Base-by-base conservation (phyloP, 2,888 invertebrate genomes). In the Nomada ruficornis region DNA sequence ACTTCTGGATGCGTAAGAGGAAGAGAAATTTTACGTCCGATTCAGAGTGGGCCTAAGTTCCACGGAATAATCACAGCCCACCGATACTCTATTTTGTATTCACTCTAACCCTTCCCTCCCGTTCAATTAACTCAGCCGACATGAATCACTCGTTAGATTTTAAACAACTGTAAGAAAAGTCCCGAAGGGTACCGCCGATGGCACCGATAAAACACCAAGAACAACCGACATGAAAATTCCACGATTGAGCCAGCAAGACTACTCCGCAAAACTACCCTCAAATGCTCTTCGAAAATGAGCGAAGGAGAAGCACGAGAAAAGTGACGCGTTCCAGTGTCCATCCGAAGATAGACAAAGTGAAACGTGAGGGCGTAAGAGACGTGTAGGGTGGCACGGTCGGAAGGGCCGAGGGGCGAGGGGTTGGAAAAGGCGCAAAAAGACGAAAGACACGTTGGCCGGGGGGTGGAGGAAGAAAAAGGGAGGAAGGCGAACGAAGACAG, bases 381-480 rank as follows among this genome's bases (percentile, higher is more conserved):
- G 54, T 18, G 50, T 18, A n/a, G 20, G 54, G 54, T 18, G 54
- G 54, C n/a, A 26, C 7, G 72, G 63, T 44, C n/a, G 36, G 23
- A 47, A 54, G 47, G 47, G 47, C 47, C 47, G 59, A n/a, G 50
- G 26, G 18, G 13, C 10, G 67, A 20, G 18, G 67, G 29, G 29
- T 68, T 26, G 55, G 52, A 29, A 52, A 4, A 15, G 47, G 55
- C 65, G 50, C 55, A 69, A 57, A 68, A 55, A 57, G 55, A 57
- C 55, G 68, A 68, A 55, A 68, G 68, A 23, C 23, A 69, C 5
- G 55, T 83, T 80, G 80, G 87, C 18, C 9, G 36, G 23, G 20
- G 54, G 44, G 29, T 26, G 50, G n/a, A 10, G 18, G 52, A 63
- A 81, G 85, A 78, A 82, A 81, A 79, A 75, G 75, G 77, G 77